Evolutionary conservation across 2,113 vertebrate species (phyloP).

Genomic region (Herpailurus yagouaroundi): DNA sequence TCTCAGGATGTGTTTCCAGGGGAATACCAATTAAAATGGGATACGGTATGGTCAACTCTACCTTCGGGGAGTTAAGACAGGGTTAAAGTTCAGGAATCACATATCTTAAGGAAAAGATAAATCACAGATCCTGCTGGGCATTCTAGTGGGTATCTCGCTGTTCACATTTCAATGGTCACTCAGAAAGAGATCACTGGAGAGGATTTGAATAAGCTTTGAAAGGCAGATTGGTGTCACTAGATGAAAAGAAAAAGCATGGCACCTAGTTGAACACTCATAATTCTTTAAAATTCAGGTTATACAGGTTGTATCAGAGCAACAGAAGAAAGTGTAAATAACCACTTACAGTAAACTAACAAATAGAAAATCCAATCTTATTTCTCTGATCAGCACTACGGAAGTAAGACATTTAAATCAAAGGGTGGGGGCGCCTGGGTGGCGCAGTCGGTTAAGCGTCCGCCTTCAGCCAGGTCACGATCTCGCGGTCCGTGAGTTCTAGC

Average conservation of each 20-base stretch:
- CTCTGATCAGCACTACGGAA: background rate
- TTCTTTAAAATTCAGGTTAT: background rate
- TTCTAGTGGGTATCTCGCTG: background rate
- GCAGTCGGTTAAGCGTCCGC: too few species aligned
- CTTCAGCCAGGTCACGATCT: too few species aligned
- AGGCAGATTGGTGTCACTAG: background rate
- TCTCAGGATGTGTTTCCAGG: background rate
- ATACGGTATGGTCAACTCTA: background rate
- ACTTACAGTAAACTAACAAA: background rate
- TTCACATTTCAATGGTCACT: background rate
- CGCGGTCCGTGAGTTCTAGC: too few species aligned
- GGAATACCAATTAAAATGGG: background rate
- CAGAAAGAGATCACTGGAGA: background rate
- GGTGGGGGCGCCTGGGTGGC: too few species aligned
- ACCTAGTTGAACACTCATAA: background rate
- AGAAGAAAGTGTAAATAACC: background rate
- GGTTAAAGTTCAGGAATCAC: background rate
- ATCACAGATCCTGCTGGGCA: background rate
- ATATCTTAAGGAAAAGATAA: background rate
- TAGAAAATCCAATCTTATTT: constrained; percentile 23
- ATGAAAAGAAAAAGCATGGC: background rate
- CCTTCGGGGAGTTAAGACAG: background rate
- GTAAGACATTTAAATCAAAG: constrained; percentile 6
- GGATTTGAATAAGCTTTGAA: background rate
- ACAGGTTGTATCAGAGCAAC: background rate